Evolutionary conservation across 2,113 vertebrate genomes (phyloP), one percentile per base, ranked within the genome.

Genomic region (Eublepharis macularius): DNA sequence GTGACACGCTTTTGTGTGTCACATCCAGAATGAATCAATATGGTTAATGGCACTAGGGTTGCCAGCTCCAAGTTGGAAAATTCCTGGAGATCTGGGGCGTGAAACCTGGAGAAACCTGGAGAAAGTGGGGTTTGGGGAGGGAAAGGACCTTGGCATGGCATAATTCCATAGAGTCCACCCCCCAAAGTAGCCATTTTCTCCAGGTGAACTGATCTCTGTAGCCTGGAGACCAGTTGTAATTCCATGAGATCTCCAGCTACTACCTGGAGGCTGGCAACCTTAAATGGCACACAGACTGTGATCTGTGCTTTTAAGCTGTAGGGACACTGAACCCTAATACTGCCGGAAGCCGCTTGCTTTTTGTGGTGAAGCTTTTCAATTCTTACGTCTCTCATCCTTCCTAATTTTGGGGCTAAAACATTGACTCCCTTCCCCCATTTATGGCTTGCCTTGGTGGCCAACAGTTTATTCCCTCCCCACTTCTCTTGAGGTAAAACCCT

Each of bases 1-100:
- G 11, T 0, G 10, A 34, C 36, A 36, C 51, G 16, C 41, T 60
- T 63, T 17, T 73, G 69, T 60, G 1, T 19, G 32, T 41, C n/a
- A 49, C 39, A 39, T 32, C 36, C 84, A 73, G 84, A 21, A 73
- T 85, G 60, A 72, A 86, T 41, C 24, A 74, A 45, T 72, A 77
- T 1, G 81, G 32, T 13, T 47, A 86, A 45, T 17, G 54, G n/a
- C n/a, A n/a, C n/a, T n/a, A n/a, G n/a, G n/a, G n/a, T n/a, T n/a
- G n/a, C n/a, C n/a, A n/a, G n/a, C n/a, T n/a, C n/a, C n/a, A n/a
- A n/a, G n/a, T n/a, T n/a, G n/a, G n/a, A n/a, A n/a, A n/a, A n/a
- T n/a, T n/a, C n/a, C n/a, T n/a, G n/a, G n/a, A n/a, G n/a, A n/a
- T n/a, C n/a, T n/a, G n/a, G n/a, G n/a, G n/a, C n/a, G n/a, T n/a